phyloP scores from a whole-genome alignment of 2,797 vertebrate species.

The Sebastes cheni region DNA sequence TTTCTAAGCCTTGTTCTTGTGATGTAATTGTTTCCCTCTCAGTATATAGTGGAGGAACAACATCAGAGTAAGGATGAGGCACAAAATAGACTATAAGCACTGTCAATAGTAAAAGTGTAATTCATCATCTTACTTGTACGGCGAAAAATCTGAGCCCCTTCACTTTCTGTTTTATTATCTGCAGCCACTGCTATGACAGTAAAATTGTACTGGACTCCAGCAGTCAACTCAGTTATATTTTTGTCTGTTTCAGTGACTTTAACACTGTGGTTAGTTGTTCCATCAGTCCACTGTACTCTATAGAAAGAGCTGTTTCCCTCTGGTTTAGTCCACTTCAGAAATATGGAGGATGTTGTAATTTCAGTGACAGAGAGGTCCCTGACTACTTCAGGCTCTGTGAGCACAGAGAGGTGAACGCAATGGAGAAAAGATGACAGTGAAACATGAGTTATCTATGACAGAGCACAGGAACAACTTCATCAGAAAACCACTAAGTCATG shows the following conservation, averaged over 20 bases:
- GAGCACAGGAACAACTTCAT: no score
- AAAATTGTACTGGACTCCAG: neutral
- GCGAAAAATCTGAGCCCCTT: neutral
- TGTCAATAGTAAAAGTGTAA: neutral
- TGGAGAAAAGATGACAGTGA: no score
- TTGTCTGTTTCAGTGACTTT: neutral
- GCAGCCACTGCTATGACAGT: conserved; percentile 19
- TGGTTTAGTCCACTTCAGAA: neutral
- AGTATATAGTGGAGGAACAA: neutral
- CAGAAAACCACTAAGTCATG: no score
- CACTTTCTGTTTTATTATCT: neutral
- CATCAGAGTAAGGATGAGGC: neutral
- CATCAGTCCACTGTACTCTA: no score
- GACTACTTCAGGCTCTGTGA: no score
- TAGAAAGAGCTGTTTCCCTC: no score
- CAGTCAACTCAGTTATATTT: conserved; percentile 16
- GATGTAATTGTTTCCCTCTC: neutral
- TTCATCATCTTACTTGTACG: neutral
- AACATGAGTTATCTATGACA: no score
- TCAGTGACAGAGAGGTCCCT: accelerated
- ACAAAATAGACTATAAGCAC: neutral
- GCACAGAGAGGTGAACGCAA: accelerated
- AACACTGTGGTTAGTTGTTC: no score
- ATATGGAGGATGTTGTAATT: no score
- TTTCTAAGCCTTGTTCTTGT: neutral